Evolutionary conservation across 2,797 vertebrate species (phyloP).

Genomic region (Esox lucius): DNA sequence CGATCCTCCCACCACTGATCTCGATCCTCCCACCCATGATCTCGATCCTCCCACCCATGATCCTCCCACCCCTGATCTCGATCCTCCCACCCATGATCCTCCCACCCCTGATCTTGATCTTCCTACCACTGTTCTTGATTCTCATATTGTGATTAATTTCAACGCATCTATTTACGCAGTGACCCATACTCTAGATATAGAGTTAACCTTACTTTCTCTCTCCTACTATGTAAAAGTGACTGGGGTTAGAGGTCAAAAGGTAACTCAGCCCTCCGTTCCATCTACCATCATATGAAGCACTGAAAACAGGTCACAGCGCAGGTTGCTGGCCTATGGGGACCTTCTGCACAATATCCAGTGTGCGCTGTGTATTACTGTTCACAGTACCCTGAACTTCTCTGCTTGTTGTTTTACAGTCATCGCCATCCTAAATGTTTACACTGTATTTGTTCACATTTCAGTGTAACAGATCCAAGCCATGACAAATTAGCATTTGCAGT

Average conservation of each 20-base stretch:
- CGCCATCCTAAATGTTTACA: background rate
- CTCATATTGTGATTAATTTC: no score
- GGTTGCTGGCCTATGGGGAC: constrained; percentile 24
- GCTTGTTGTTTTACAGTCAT: background rate
- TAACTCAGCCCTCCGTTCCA: constrained; percentile 40
- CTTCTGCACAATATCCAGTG: constrained; percentile 22
- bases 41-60: no score
- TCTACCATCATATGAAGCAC: constrained; percentile 26
- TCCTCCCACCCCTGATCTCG: no score
- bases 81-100: no score
- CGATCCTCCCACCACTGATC: no score
- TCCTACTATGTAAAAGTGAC: constrained; percentile 26
- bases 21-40: no score
- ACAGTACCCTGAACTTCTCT: background rate
- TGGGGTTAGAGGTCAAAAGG: constrained; percentile 46
- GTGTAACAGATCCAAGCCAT: background rate
- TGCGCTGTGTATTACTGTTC: constrained; percentile 3
- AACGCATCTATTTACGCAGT: no score
- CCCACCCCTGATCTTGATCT: no score
- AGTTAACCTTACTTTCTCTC: background rate
- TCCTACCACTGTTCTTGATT: no score
- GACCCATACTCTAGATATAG: no score
- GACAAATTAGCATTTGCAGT: background rate
- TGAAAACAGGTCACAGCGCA: constrained; percentile 32
- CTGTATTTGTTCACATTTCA: constrained; percentile 12